Evolutionary conservation across 30 jellyfish, hydroid and myxozoan species (phyloP).

Genomic region (Chironex yamaguchii): DNA sequence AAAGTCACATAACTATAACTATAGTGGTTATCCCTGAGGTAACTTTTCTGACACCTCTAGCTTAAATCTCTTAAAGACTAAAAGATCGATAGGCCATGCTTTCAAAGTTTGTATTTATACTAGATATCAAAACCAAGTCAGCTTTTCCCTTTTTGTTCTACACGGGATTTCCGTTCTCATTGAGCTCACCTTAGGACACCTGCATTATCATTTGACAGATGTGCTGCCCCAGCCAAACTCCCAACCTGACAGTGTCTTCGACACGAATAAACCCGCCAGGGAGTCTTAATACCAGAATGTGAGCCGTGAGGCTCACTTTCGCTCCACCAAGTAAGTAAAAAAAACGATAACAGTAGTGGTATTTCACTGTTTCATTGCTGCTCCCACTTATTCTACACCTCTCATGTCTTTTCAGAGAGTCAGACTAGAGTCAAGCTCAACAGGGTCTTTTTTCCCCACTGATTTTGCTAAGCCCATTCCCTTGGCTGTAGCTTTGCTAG

Average conservation of each 20-base stretch:
- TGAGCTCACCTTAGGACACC: conserved; percentile 91
- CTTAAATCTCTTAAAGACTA: conserved; percentile 73
- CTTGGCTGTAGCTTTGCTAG: conserved; percentile 91
- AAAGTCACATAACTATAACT: too few species aligned
- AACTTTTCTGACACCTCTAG: conserved; percentile 90
- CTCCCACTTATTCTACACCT: conserved; percentile 87
- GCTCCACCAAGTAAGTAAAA: conserved; percentile 49
- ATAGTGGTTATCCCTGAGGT: conserved; percentile 93
- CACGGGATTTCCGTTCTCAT: conserved; percentile 84
- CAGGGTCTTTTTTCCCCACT: conserved; percentile 97
- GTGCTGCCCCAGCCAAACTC: conserved; percentile 97
- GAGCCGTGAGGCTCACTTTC: conserved; percentile 29
- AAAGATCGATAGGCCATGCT: conserved; percentile 92
- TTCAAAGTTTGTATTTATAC: too few species aligned
- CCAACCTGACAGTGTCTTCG: conserved; percentile 70
- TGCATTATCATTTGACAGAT: conserved; percentile 82
- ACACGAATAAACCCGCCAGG: conserved; percentile 56
- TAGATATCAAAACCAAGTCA: too few species aligned
- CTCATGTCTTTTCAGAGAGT: conserved; percentile 80
- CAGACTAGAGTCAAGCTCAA: conserved; percentile 94
- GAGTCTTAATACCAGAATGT: conserved; percentile 36
- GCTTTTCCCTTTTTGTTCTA: conserved; percentile 80
- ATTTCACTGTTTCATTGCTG: too few species aligned
- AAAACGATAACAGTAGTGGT: conserved; percentile 77
- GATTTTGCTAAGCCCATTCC: conserved; percentile 90